Base-by-base conservation (phyloP, 2,797 vertebrate species). In the Enteromius afrohamiltoni region DNA sequence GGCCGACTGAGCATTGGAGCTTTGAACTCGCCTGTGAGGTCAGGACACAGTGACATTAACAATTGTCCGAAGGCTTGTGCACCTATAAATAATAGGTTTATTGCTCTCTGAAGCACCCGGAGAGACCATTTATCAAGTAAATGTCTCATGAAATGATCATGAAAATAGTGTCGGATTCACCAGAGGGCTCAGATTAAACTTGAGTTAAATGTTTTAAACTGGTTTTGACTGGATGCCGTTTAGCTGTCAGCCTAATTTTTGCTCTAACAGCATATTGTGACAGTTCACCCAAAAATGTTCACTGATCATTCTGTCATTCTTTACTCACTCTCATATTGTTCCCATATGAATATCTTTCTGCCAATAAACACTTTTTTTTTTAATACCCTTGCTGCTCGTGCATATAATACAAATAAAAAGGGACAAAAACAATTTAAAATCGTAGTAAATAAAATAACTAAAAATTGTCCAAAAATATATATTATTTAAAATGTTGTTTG, bases 11-110 rank as follows among this genome's bases (percentile, higher is more conserved):
- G 21, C 65, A 34, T 16, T 49, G n/a, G 47, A 55, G 73, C 73
- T 83, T 67, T 68, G 80, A 80, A 74, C 42, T 82, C 17, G 64
- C 16, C 17, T 2, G n/a, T 60, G 68, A 82, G 70, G 49, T 79
- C 75, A 73, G 68, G 47, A 67, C 60, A 80, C n/a, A 49, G 70
- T 76, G 78, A 85, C 78, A 80, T 75, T 68, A 58, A 58, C 64
- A 75, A 80, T 58, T 76, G 67, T 83, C 73, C 62, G 19, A 69
- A 83, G 21, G 75, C 53, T 70, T 29, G 29, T 77, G 65, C 74
- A 78, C 37, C 82, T 83, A 78, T 83, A 83, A 71, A 78, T 78
- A 83, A 83, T 71, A 13, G 26, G 26, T 83, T 78, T 83, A 83
- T 71, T 78, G 53, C 82, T 78, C 53, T 62, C 67, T 16, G 65